Conservation (phyloP, 2,113 vertebrate species). For the Pelecanoides urinatrix region DNA sequence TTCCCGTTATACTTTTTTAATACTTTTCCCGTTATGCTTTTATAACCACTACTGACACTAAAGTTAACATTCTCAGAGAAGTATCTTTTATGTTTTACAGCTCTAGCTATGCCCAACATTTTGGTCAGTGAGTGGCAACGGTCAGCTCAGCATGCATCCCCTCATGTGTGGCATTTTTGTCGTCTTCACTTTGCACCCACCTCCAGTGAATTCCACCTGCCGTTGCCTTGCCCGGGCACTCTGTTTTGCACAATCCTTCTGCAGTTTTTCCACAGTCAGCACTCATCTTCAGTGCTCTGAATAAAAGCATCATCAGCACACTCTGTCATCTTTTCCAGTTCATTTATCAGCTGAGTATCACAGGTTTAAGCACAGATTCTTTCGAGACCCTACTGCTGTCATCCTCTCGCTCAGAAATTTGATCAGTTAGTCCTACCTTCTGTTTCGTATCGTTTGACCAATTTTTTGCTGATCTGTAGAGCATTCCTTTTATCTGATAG, state of each 20-base stretch:
- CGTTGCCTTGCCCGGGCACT: background rate
- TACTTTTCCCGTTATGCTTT: background rate
- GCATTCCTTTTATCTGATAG: background rate
- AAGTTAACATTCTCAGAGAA: background rate
- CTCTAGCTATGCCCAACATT: background rate
- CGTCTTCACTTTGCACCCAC: background rate
- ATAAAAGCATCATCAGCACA: background rate
- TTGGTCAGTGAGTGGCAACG: background rate
- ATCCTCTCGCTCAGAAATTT: background rate
- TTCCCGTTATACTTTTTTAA: background rate
- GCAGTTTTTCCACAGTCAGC: background rate
- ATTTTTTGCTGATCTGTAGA: background rate
- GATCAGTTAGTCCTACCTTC: background rate
- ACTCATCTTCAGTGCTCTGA: background rate
- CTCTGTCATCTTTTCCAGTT: background rate
- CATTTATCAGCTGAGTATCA: background rate
- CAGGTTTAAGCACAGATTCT: background rate
- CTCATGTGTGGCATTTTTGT: fast-evolving
- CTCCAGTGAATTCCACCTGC: background rate
- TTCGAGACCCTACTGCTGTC: background rate
- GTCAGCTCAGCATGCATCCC: background rate
- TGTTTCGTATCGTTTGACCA: background rate
- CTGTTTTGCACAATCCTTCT: background rate
- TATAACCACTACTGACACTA: background rate
- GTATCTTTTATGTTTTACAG: background rate